Evolutionary conservation across 35 echinoderm and acorn worm species (phyloP).

Genomic region (Apostichopus japonicus): DNA sequence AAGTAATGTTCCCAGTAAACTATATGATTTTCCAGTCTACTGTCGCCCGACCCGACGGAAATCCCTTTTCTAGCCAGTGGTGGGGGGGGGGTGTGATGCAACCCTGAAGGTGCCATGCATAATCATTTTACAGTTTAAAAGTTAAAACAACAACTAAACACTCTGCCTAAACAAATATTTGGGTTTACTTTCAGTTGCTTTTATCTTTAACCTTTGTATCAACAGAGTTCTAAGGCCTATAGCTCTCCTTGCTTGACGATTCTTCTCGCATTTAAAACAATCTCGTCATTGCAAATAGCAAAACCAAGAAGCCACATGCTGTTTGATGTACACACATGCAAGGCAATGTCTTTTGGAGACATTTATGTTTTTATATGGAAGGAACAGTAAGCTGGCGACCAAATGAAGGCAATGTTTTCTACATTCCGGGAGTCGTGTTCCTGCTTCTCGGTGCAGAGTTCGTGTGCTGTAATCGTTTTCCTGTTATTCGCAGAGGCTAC

Average conservation of each 20-base stretch:
- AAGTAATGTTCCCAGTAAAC: slow-evolving; percentile 4
- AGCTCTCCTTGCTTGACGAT: background rate
- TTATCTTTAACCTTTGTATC: background rate
- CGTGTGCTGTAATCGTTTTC: background rate
- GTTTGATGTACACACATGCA: background rate
- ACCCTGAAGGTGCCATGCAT: background rate
- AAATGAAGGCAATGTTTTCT: background rate
- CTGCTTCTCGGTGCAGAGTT: background rate
- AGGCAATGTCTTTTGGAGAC: background rate
- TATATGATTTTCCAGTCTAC: background rate
- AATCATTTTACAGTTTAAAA: slow-evolving; percentile 9
- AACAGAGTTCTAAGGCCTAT: background rate
- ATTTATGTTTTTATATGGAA: too few species aligned
- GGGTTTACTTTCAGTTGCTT: background rate
- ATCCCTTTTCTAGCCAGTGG: too few species aligned
- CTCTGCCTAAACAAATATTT: background rate
- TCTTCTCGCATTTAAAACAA: background rate
- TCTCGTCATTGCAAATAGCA: background rate
- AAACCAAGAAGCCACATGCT: background rate
- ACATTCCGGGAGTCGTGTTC: background rate
- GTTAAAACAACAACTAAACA: slow-evolving; percentile 15
- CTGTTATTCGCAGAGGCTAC: background rate
- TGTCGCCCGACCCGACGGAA: too few species aligned
- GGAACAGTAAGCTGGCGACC: background rate
- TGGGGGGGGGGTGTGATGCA: too few species aligned